phyloP scores from a whole-genome alignment of 2,113 vertebrate genomes.

The Hypocryptadius cinnamomeus region DNA sequence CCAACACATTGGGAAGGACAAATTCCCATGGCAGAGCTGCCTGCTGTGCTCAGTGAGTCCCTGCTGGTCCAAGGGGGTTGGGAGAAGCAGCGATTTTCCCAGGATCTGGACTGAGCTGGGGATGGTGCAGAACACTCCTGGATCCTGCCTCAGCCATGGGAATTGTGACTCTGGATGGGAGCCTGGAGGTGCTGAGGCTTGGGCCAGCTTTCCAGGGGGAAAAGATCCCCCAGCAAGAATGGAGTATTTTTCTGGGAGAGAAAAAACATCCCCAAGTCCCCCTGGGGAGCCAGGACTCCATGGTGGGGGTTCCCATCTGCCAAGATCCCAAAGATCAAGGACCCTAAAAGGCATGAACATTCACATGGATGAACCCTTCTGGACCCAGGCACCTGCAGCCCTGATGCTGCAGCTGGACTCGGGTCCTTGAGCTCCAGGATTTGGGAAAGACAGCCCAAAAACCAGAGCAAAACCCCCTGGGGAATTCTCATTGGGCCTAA shows the following conservation, averaged over 20 bases:
- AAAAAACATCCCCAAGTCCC: fast-evolving
- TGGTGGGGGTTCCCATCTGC: fast-evolving
- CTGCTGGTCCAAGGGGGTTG: too few relatives aligned
- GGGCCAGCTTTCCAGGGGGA: background rate
- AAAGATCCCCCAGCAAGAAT: fast-evolving
- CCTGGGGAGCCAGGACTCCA: fast-evolving
- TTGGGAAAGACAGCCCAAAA: background rate
- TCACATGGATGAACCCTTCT: fast-evolving
- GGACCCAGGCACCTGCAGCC: background rate
- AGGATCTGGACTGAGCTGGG: background rate
- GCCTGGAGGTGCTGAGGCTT: background rate
- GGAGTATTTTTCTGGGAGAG: fast-evolving
- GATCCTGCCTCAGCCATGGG: background rate
- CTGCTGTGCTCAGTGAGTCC: fast-evolving
- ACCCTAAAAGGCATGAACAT: background rate
- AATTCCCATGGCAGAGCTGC: background rate
- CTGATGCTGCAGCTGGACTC: background rate
- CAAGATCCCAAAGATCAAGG: fast-evolving
- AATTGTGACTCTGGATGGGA: background rate
- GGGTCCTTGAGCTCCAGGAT: fast-evolving
- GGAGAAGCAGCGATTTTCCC: background rate
- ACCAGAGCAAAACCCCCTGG: background rate
- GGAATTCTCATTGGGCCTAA: background rate
- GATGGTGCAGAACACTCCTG: background rate
- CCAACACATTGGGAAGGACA: fast-evolving